Evolutionary conservation across 2,888 invertebrate genomes (phyloP), one percentile per base, ranked within the genome.

Genomic region (Apamea sordens): DNA sequence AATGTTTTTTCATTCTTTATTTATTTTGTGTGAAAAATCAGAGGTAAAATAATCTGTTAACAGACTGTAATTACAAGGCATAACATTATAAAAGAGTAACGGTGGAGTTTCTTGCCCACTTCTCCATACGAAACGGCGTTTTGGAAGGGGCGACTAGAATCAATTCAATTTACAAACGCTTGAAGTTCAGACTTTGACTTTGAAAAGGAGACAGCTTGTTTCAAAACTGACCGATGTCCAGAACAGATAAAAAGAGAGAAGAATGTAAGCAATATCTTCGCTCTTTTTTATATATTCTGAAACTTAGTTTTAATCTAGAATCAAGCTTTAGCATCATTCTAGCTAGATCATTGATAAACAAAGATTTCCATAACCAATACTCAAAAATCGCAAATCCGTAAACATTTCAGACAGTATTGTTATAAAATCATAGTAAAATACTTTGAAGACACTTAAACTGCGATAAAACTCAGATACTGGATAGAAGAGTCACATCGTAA

Each of bases 381-480:
- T 47, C 18, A 24, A 65, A 50, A 56, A 65, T 21, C 24, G 18
- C n/a, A 13, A 18, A 64, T 21, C 18, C 44, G 6, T 69, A 50
- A 67, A 61, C 2, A 41, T n/a, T 74, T 69, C 32, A 24, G 32
- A 59, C 28, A 53, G 59, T 44, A 47, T 72, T 70, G 72, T 74
- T 53, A 76, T 76, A 74, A 82, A 84, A 78, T 70, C 77, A 70
- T 67, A 77, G 59, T 36, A 47, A 86, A 81, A 77, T 81, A 73
- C 73, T 67, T 77, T 79, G 61, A 73, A 82, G 70, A 79, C 81
- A 68, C 73, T 85, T 82, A 67, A 79, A 75, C 64, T 53, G 21
- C 67, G 50, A 84, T 84, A 88, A 83, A 87, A 86, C 64, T 82
- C 56, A 13, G 61, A 80, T 41, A 76, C 83, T 81, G 76, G 63